Conservation (phyloP, 2,797 vertebrate genomes). For the Siniperca scherzeri region DNA sequence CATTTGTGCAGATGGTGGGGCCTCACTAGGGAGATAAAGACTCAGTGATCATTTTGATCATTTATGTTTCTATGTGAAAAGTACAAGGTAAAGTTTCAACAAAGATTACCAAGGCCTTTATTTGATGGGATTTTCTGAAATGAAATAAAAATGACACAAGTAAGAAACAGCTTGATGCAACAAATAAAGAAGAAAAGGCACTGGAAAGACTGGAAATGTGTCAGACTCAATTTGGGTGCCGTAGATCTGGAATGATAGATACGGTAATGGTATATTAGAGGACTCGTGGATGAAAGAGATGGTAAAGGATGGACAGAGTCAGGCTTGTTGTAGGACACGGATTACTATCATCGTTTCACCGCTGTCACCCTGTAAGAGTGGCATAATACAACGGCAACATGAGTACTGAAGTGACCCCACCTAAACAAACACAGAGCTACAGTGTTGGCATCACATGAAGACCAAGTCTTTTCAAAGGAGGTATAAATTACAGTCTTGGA, state of each 20-base stretch:
- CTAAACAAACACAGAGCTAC: slow-evolving; percentile 46
- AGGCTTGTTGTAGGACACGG: slow-evolving; percentile 22
- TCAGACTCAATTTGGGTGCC: background rate
- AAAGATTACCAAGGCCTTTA: background rate
- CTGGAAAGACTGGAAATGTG: background rate
- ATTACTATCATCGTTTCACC: slow-evolving; percentile 27
- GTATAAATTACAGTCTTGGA: slow-evolving; percentile 51
- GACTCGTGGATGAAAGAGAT: slow-evolving; percentile 26
- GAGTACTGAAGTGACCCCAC: slow-evolving; percentile 35
- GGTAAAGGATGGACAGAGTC: slow-evolving; percentile 11
- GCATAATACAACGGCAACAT: slow-evolving; percentile 17
- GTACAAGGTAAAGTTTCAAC: background rate
- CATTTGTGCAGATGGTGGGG: slow-evolving; percentile 28
- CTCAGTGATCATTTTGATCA: slow-evolving; percentile 13
- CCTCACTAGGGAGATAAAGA: background rate
- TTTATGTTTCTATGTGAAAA: slow-evolving; percentile 6
- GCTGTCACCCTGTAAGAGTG: slow-evolving; percentile 22
- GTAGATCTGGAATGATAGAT: slow-evolving; percentile 1
- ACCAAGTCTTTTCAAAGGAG: slow-evolving; percentile 38
- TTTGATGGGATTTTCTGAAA: background rate
- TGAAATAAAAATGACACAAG: background rate
- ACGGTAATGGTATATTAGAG: slow-evolving; percentile 1
- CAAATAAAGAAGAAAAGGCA: background rate
- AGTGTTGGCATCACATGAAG: slow-evolving; percentile 29
- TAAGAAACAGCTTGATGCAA: background rate